Conservation (phyloP, 1,140 invertebrate species). For the Paralvinella palmiformis region DNA sequence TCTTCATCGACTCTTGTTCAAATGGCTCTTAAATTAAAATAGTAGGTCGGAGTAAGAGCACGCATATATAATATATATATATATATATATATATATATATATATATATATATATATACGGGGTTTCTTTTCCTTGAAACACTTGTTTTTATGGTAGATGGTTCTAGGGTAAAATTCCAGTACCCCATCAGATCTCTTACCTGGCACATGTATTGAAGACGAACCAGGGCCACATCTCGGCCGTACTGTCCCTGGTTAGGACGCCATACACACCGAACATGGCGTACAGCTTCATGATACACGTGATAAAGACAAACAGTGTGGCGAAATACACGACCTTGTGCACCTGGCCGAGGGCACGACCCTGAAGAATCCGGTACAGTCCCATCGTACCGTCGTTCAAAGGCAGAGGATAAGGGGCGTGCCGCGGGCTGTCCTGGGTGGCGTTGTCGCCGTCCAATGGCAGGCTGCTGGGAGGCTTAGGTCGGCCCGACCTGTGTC, state of each 20-base stretch:
- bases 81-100: no score
- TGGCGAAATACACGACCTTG: constrained; percentile 11
- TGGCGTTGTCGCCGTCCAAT: not conserved
- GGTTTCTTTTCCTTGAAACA: no score
- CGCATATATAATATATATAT: no score
- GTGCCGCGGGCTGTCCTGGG: constrained; percentile 4
- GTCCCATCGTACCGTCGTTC: constrained; percentile 8
- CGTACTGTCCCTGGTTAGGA: constrained; percentile 13
- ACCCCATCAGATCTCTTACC: no score
- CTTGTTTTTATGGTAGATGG: no score
- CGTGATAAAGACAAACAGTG: constrained; percentile 10
- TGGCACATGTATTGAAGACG: constrained; percentile 13
- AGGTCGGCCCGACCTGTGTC: not conserved
- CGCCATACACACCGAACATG: constrained; percentile 22
- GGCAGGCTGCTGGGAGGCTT: not conserved
- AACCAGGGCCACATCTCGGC: constrained; percentile 19
- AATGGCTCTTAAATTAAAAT: no score
- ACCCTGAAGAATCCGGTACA: constrained; percentile 18
- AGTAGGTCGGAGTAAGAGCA: no score
- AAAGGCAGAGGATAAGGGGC: constrained; percentile 7
- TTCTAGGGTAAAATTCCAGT: no score
- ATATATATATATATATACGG: no score
- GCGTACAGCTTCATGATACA: constrained; percentile 19
- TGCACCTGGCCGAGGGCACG: constrained; percentile 10
- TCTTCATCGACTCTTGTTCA: no score